Conservation (phyloP, 2,888 invertebrate genomes). For the Asteroscopus sphinx region DNA sequence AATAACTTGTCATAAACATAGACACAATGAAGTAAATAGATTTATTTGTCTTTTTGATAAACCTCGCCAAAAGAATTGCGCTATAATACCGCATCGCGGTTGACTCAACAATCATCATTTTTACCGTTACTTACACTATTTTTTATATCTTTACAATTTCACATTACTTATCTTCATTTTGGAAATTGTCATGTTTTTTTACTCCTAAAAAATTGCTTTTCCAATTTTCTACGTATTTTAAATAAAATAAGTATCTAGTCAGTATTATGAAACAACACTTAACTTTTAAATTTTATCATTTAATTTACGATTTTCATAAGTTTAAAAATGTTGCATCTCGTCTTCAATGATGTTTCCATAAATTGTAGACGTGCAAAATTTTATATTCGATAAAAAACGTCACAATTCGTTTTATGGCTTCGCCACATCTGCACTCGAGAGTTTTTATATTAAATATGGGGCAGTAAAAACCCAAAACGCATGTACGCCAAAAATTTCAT, state of each 20-base stretch:
- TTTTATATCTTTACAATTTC: conserved; percentile 44
- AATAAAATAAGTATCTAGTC: conserved; percentile 60
- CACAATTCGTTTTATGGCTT: conserved; percentile 62
- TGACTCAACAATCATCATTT: conserved; percentile 45
- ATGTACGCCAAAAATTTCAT: conserved; percentile 75
- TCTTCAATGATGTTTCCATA: conserved; percentile 54
- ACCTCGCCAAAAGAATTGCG: conserved; percentile 51
- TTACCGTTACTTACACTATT: conserved; percentile 46
- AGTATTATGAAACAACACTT: conserved; percentile 65
- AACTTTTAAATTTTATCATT: conserved; percentile 61
- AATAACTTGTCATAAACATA: conserved; percentile 63
- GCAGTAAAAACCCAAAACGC: conserved; percentile 83
- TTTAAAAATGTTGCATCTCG: conserved; percentile 62
- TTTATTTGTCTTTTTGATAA: conserved; percentile 63
- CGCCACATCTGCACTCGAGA: conserved; percentile 62
- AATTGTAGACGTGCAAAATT: conserved; percentile 54
- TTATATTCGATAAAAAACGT: conserved; percentile 53
- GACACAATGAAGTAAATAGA: conserved; percentile 55
- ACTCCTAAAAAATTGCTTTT: conserved; percentile 63
- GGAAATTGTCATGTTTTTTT: conserved; percentile 57
- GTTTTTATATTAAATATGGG: conserved; percentile 70
- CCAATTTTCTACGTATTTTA: conserved; percentile 61
- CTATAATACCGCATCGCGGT: conserved; percentile 36
- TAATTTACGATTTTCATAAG: conserved; percentile 67
- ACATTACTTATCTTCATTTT: conserved; percentile 33